phyloP scores from a whole-genome alignment of 2,888 invertebrate species.

The Patella caerulea region DNA sequence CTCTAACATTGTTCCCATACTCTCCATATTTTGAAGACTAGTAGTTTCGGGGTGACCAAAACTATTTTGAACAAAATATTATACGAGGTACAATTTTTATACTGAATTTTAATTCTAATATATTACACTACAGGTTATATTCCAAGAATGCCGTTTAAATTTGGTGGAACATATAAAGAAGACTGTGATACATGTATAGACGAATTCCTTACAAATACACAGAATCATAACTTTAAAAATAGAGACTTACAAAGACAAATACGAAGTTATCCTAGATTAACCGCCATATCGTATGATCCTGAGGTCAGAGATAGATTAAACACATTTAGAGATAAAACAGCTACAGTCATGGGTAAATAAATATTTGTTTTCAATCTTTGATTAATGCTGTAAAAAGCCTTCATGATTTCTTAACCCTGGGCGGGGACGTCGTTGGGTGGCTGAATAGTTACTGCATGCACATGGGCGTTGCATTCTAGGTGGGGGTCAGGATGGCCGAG shows the following conservation, averaged over 20 bases:
- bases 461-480: too few species aligned
- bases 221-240: constrained; percentile 52
- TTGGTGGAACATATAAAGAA: constrained; percentile 69
- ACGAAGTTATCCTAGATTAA: constrained; percentile 57
- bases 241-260: constrained; percentile 55
- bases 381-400: too few species aligned
- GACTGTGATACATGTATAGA: constrained; percentile 70
- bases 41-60: too few species aligned
- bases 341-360: constrained; percentile 56
- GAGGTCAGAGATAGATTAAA: constrained; percentile 64
- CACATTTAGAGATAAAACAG: constrained; percentile 65
- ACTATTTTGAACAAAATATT: background rate
- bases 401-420: too few species aligned
- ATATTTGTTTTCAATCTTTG: too few species aligned
- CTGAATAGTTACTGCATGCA: too few species aligned
- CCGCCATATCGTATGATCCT: constrained; percentile 65
- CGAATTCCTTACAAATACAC: constrained; percentile 59
- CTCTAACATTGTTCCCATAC: too few species aligned
- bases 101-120: background rate
- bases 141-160: constrained; percentile 69
- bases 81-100: background rate
- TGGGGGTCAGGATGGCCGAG: too few species aligned
- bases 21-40: too few species aligned
- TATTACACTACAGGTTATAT: constrained; percentile 63
- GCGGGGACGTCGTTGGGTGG: too few species aligned